Conservation (phyloP, 2,888 invertebrate species). For the Tenthredo scrophulariae region DNA sequence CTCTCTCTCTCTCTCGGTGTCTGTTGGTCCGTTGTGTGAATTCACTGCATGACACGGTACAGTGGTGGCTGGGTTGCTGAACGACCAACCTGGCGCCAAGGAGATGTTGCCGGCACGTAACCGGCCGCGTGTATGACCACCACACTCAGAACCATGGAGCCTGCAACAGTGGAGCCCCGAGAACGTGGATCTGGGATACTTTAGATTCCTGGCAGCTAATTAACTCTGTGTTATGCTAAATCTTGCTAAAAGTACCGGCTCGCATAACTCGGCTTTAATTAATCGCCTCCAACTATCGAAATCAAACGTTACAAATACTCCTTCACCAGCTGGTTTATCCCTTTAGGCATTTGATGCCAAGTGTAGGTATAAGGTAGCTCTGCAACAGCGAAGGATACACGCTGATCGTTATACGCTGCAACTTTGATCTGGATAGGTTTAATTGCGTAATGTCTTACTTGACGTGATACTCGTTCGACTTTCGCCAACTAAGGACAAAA, state of each 20-base stretch:
- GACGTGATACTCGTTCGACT: constrained; percentile 56
- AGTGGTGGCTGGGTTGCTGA: constrained; percentile 59
- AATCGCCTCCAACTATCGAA: constrained; percentile 42
- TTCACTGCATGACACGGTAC: constrained; percentile 46
- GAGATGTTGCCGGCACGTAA: constrained; percentile 70
- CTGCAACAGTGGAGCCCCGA: background rate
- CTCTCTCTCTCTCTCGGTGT: background rate
- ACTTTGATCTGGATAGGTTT: constrained; percentile 34
- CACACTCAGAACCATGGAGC: constrained; percentile 44
- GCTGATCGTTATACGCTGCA: background rate
- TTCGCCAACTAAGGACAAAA: constrained; percentile 38
- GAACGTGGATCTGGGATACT: constrained; percentile 65
- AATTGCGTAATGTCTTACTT: constrained; percentile 70
- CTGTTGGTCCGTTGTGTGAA: constrained; percentile 33
- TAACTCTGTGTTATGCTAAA: constrained; percentile 76
- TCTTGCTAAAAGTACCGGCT: constrained; percentile 72
- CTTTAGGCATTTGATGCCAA: background rate
- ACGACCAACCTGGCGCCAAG: constrained; percentile 74
- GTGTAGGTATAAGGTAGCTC: background rate
- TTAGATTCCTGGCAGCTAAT: constrained; percentile 76
- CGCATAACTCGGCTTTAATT: constrained; percentile 46
- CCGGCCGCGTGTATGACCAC: constrained; percentile 58
- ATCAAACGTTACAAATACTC: constrained; percentile 46
- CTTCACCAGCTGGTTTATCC: constrained; percentile 8
- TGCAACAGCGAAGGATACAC: background rate